Evolutionary conservation across 1,140 invertebrate genomes (phyloP), one percentile per base, ranked within the genome.

Genomic region (Phymastichus coffea): DNA sequence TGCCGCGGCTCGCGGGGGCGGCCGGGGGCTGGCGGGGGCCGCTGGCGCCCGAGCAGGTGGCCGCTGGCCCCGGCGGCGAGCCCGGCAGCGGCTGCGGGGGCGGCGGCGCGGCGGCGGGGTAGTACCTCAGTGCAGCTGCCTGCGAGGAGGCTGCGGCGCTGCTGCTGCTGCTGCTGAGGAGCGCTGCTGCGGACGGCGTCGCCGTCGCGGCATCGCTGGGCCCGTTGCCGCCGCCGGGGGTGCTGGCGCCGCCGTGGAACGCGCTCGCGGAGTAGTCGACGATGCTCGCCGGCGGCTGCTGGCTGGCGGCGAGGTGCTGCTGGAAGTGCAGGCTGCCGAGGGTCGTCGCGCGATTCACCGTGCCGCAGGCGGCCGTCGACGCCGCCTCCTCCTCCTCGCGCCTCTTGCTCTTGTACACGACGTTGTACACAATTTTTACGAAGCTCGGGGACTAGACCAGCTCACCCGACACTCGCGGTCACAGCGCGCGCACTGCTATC

Each of bases 1-100:
- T 90, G 82, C 62, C 69, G 53, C 44, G 61, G 59, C 33, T 25
- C n/a, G 56, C 28, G n/a, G n/a, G n/a, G n/a, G n/a, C 6, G 28
- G 28, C 28, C 28, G 6, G 28, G 6, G 12, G 28, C 28, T 33
- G 28, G 12, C 12, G 28, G 12, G 6, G 28, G 28, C 12, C 28
- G 6, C 6, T 33, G 28, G 6, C 12, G 17, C 38, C 25, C 38
- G 17, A 4, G 48, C 17, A 35, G 37, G 6, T 15, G 15, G 7
- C 10, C 37, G 37, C 9, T 15, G 15, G 37, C 37, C 2, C 14
- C 15, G 28, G 30, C 20, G 12, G 19, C 35, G 9, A n/a, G n/a
- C 7, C 35, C 38, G 23, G 3, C 15, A 15, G 20, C 20, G 15
- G 41, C 41, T 44, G 41, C 41, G 10, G 37, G 37, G 4, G 14